Conservation (phyloP, 2,888 invertebrate genomes). For the Megalurothrips usitatus region DNA sequence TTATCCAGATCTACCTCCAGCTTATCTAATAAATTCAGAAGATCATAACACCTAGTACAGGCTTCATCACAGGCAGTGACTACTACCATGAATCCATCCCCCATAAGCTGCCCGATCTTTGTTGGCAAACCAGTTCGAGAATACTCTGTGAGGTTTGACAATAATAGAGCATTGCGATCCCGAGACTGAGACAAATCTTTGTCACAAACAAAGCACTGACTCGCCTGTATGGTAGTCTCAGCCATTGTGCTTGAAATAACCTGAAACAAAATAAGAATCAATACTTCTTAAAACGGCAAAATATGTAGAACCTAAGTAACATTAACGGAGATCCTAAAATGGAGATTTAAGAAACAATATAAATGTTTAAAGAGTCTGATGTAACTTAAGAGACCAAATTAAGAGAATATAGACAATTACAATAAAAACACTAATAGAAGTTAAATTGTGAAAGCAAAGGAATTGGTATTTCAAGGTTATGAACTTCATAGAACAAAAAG, state of each 20-base stretch:
- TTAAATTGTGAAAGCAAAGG: not conserved
- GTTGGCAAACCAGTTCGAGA: slow-evolving; percentile 36
- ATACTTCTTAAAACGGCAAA: not conserved
- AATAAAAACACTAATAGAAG: not conserved
- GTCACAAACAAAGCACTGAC: slow-evolving; percentile 11
- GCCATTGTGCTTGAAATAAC: not conserved
- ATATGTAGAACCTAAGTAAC: not conserved
- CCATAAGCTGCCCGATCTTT: slow-evolving; percentile 37
- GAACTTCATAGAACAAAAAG: not conserved
- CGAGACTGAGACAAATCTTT: not conserved
- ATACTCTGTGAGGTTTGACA: slow-evolving; percentile 31
- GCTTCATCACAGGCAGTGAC: slow-evolving; percentile 35
- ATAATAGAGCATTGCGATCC: slow-evolving; percentile 2
- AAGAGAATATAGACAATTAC: not conserved
- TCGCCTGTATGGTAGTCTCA: not conserved
- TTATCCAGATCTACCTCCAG: slow-evolving; percentile 35
- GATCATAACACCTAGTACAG: slow-evolving; percentile 35
- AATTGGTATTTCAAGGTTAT: not conserved
- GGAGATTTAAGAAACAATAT: not conserved
- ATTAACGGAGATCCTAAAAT: not conserved
- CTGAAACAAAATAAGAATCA: not conserved
- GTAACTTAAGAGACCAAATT: not conserved
- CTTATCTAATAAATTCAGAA: slow-evolving; percentile 36
- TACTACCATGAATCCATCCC: slow-evolving; percentile 37
- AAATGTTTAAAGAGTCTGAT: not conserved